A percentile compares a stretch with the other conserved stretches of the same genome.
These are phyloP conservation scores for Pantherophis alleghaniensis DNA, from an alignment of 2,797 vertebrate genomes.

Conservation along the genomic window DNA sequence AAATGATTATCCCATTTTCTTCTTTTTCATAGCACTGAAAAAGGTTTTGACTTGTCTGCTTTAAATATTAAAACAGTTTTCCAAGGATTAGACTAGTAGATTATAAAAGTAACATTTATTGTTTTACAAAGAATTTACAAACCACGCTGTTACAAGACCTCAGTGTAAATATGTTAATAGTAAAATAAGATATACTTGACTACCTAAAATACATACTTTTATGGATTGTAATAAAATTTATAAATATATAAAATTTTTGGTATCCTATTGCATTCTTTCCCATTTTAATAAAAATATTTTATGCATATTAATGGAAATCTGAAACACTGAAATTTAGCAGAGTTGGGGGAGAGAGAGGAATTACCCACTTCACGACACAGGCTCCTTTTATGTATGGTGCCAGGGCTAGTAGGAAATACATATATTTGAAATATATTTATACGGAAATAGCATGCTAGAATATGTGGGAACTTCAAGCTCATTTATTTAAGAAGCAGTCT, in stretches of 20 bases:
- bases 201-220: background rate
- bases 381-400: background rate
- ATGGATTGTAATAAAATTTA: background rate
- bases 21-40: background rate
- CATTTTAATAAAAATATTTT: background rate
- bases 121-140: slow-evolving; percentile 13
- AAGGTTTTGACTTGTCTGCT: background rate
- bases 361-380: background rate
- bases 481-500: background rate
- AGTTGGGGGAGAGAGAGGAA: background rate
- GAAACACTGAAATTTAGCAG: background rate
- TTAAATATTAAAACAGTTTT: background rate
- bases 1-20: background rate
- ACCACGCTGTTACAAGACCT: background rate
- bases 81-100: background rate
- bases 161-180: background rate
- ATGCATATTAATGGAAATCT: background rate
- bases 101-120: slow-evolving; percentile 14
- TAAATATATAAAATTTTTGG: background rate
- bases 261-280: background rate
- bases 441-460: background rate
- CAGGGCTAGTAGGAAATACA: background rate
- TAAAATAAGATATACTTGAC: background rate
- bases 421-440: too few species aligned
- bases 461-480: background rate